phyloP scores from a whole-genome alignment of 2,797 vertebrate genomes.

The Anguilla obscura region DNA sequence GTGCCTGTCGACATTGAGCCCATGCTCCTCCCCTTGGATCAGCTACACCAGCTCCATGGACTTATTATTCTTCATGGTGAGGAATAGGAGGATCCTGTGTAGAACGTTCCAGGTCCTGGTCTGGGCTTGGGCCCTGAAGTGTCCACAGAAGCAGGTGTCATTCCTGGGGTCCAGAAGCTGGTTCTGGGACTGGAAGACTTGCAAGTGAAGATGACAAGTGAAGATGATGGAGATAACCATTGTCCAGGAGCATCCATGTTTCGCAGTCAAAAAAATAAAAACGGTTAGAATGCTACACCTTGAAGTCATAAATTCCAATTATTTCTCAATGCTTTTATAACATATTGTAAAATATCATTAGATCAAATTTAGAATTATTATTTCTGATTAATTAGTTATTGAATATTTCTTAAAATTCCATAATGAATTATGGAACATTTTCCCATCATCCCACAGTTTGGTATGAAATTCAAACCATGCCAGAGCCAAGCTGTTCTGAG shows the following conservation, averaged over 20 bases:
- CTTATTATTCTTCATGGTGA: conserved; percentile 78
- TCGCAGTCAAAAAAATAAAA: conserved; percentile 50
- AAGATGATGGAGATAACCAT: conserved; percentile 77
- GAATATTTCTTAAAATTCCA: too few species aligned
- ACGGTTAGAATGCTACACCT: background rate
- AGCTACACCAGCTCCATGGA: conserved; percentile 77
- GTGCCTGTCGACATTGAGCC: conserved; percentile 74
- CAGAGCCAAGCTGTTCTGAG: too few species aligned
- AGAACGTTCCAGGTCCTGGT: conserved; percentile 65
- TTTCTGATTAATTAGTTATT: too few species aligned
- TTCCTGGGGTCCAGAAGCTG: conserved; percentile 72
- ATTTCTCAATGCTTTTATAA: too few species aligned
- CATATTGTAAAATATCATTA: too few species aligned
- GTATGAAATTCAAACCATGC: too few species aligned
- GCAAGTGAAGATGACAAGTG: conserved; percentile 61
- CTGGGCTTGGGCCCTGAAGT: conserved; percentile 69
- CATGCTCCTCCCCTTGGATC: conserved; percentile 77
- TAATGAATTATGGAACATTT: too few species aligned
- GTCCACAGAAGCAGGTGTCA: conserved; percentile 74
- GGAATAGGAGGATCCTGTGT: conserved; percentile 72
- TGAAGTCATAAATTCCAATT: too few species aligned
- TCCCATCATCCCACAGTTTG: too few species aligned
- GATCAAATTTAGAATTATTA: too few species aligned
- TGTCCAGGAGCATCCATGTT: conserved; percentile 72
- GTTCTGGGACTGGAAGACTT: conserved; percentile 71